Conservation (phyloP, 2,888 invertebrate species). For the Phyto melanocephala region DNA sequence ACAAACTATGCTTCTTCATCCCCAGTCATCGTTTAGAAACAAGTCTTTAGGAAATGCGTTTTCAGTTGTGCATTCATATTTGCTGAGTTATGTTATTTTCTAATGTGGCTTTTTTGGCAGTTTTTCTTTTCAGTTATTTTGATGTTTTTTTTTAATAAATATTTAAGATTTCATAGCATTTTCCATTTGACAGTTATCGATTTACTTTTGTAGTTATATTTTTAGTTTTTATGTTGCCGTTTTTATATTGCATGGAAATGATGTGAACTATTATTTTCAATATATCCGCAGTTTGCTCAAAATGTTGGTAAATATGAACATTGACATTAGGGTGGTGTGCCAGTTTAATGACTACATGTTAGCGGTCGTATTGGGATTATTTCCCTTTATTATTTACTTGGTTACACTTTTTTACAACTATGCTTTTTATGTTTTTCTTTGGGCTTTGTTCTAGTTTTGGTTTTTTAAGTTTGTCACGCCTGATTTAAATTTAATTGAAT, state of each 20-base stretch:
- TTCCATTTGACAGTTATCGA: conserved; percentile 76
- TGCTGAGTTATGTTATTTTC: conserved; percentile 49
- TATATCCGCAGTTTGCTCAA: conserved; percentile 40
- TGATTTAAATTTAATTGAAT: too few relatives aligned
- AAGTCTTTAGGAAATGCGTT: conserved; percentile 58
- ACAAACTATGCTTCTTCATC: not conserved
- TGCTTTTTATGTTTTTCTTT: too few relatives aligned
- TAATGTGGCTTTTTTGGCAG: not conserved
- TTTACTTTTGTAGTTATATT: conserved; percentile 64
- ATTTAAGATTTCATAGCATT: conserved; percentile 71
- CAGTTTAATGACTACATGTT: too few relatives aligned
- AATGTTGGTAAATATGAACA: not conserved
- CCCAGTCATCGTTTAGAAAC: conserved; percentile 25
- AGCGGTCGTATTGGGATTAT: too few relatives aligned
- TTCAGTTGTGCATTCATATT: conserved; percentile 52
- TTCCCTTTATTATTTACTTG: too few relatives aligned
- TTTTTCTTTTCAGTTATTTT: conserved; percentile 12
- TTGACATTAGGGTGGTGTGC: not conserved
- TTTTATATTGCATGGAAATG: conserved; percentile 44
- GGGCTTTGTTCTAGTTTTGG: too few relatives aligned
- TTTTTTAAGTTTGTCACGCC: too few relatives aligned
- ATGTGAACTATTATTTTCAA: conserved; percentile 43
- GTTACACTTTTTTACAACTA: too few relatives aligned
- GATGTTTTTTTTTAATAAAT: conserved; percentile 70
- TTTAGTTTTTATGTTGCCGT: not conserved